Evolutionary conservation across 2,113 vertebrate species (phyloP), one percentile per base, ranked within the genome.

Genomic region (Sander vitreus): DNA sequence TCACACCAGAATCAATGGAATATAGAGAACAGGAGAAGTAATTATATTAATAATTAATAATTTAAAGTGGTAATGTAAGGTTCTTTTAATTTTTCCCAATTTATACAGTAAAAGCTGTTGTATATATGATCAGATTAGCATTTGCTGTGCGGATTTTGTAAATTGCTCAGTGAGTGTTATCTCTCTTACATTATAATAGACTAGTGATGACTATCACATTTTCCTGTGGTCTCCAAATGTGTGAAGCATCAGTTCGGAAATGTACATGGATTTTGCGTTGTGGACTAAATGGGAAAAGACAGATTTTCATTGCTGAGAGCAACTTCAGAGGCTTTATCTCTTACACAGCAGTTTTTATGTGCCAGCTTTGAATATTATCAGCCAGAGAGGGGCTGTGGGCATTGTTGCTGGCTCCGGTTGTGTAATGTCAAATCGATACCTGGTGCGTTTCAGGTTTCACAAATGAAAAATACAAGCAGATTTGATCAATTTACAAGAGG

Each of bases 401-500:
- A 76, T 90, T 83, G 83, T 91, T 84, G 30, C 83, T 55, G 64
- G 80, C 74, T 85, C 75, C 14, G 68, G 30, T 70, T 79, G 70
- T 58, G 76, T 93, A 91, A 91, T 89, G 90, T 89, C 81, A 89
- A 92, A 94, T 93, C 92, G 15, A 94, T 94, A 88, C 67, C 53
- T 50, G 43, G 58, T 83, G 76, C 53, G 79, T 85, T 85, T 91
- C 50, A 2, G 78, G 81, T 93, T 88, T 92, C 85, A 80, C 89
- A 91, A 91, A 93, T 92, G 90, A 91, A 91, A 92, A 92, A 92
- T 85, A 91, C 90, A 92, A 88, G 89, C 85, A 69, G 90, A 88
- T 90, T 81, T 92, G 88, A 93, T 94, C 91, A 91, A 94, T 94
- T 78, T 88, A 92, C 91, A 91, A 83, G 79, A 85, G 73, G 54